phyloP scores from a whole-genome alignment of 2,888 invertebrate species.

The Tortrix viridana region DNA sequence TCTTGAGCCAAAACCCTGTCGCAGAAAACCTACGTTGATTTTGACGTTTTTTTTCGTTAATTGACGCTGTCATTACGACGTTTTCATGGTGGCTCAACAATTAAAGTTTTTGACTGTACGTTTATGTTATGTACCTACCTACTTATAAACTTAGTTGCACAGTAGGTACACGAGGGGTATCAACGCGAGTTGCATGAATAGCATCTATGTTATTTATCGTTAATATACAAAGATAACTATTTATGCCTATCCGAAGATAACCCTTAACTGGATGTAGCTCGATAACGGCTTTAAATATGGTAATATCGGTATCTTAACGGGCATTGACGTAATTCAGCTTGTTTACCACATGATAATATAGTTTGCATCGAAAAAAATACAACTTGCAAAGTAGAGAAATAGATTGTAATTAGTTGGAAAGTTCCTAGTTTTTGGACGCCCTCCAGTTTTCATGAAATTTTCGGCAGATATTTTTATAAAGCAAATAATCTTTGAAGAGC shows the following conservation, averaged over 20 bases:
- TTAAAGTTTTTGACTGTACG: too few relatives aligned
- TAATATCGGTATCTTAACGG: conserved; percentile 44
- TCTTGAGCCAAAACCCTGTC: too few relatives aligned
- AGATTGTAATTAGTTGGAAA: neutral
- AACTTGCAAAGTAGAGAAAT: neutral
- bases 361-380: neutral
- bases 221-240: too few relatives aligned
- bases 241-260: too few relatives aligned
- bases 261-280: conserved; percentile 49
- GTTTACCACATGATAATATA: conserved; percentile 38
- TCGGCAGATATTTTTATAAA: too few relatives aligned
- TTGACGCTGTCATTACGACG: too few relatives aligned
- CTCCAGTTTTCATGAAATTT: neutral
- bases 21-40: too few relatives aligned
- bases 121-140: neutral
- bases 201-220: conserved; percentile 43
- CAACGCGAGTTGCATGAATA: conserved; percentile 50
- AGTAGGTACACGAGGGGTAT: neutral
- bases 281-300: conserved; percentile 47
- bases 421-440: too few relatives aligned
- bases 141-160: too few relatives aligned
- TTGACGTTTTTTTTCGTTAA: too few relatives aligned
- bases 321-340: conserved; percentile 59
- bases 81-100: too few relatives aligned
- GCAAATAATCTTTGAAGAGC: too few relatives aligned